Conservation (phyloP, 2,888 invertebrate genomes). For the Dryocosmus kuriphilus region DNA sequence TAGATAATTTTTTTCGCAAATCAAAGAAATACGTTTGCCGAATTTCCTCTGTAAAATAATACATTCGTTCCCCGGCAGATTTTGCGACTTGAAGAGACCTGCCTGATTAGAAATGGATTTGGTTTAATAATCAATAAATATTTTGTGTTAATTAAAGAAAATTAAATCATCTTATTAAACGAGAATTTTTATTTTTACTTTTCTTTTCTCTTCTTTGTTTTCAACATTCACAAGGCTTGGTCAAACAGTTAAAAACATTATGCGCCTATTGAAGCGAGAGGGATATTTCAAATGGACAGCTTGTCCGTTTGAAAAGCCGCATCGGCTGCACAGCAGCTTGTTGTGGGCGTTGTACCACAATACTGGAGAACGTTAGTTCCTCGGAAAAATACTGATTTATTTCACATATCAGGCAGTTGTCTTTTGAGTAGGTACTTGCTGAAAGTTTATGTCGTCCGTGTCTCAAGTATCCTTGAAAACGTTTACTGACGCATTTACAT, state of each 20-base stretch:
- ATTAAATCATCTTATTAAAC: background rate
- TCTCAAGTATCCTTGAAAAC: slow-evolving; percentile 31
- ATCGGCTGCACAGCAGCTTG: slow-evolving; percentile 33
- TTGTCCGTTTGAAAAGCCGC: slow-evolving; percentile 37
- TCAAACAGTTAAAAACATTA: slow-evolving; percentile 21
- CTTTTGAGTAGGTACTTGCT: slow-evolving; percentile 30
- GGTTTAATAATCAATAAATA: background rate
- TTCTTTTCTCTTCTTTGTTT: slow-evolving; percentile 15
- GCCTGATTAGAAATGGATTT: too few relatives aligned
- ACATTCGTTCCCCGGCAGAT: too few relatives aligned
- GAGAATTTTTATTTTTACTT: background rate
- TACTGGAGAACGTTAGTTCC: slow-evolving; percentile 30
- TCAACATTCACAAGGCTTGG: slow-evolving; percentile 14
- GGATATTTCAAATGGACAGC: slow-evolving; percentile 36
- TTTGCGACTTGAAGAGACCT: too few relatives aligned
- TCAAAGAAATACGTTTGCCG: too few relatives aligned
- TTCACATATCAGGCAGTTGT: slow-evolving; percentile 36
- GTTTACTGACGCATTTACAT: slow-evolving; percentile 35
- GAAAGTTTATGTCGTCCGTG: slow-evolving; percentile 39
- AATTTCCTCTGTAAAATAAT: too few relatives aligned
- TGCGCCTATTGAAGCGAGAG: slow-evolving; percentile 24
- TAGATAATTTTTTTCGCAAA: too few relatives aligned
- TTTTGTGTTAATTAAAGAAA: background rate
- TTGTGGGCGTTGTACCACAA: slow-evolving; percentile 35
- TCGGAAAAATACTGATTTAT: slow-evolving; percentile 25